Base-by-base conservation (phyloP, 2,888 invertebrate genomes). In the Harpagoxenus sublaevis region DNA sequence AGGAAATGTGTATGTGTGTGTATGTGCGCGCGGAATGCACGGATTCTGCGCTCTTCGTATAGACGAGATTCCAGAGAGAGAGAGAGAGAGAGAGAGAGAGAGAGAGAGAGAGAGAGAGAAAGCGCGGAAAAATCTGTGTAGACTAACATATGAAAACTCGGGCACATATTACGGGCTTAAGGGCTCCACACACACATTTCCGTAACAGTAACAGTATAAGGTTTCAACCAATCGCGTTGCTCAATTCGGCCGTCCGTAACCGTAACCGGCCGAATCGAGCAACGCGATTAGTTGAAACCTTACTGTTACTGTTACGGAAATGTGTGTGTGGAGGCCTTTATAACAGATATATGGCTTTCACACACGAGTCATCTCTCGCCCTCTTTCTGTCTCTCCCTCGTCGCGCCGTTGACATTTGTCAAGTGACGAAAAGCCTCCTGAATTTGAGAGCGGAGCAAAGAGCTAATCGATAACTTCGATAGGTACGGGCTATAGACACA, bases 381-480 rank as follows among this genome's bases (percentile, higher is more conserved):
- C 66, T 42, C 79, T n/a, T n/a, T 60, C 48, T n/a, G 18, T 5
- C 12, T 51, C 18, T 55, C 8, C 12, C 55, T 39, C 63, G 51
- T 15, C 53, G 28, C 62, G 42, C 12, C 65, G 55, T 78, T 55
- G 55, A 68, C 48, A 60, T 79, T 78, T 65, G 57, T 68, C 79
- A 79, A 83, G 66, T 35, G 31, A 66, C 68, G 57, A 48, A 78
- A 66, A 60, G 35, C 51, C 55, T 12, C 39, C 63, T 42, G 53
- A 65, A 60, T 60, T 83, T 60, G 51, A 57, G 79, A 78, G 23
- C 28, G 31, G 51, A 57, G 53, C 63, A 28, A 65, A 48, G 48
- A 73, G 55, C 28, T 48, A 57, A 68, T 66, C 65, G 65, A 83
- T 79, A 63, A 35, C n/a, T 79, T 79, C 42, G 79, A 79, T 48